Evolutionary conservation across 2,113 vertebrate genomes (phyloP).

Genomic region (Sigmodon hispidus): DNA sequence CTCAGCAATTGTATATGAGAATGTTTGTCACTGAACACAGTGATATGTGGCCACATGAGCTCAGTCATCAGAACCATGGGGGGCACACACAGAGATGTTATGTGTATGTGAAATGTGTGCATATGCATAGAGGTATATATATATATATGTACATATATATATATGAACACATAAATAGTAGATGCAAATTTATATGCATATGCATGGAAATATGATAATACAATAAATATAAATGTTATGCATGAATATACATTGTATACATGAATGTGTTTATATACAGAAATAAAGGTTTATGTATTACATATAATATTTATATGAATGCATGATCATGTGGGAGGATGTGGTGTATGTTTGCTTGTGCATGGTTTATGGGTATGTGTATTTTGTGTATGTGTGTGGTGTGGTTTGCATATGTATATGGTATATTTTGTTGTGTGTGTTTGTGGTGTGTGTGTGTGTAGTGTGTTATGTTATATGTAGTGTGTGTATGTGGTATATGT

Average conservation of each 20-base stretch:
- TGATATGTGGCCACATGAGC: neutral
- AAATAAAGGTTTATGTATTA: too few relatives aligned
- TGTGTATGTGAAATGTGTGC: neutral
- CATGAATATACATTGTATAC: neutral
- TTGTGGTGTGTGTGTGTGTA: neutral
- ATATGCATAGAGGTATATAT: too few relatives aligned
- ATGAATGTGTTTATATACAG: too few relatives aligned
- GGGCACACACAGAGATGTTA: neutral
- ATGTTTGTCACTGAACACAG: neutral
- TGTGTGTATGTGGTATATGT: neutral
- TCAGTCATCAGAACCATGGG: neutral
- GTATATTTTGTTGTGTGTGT: neutral
- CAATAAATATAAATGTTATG: neutral
- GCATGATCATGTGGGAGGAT: neutral
- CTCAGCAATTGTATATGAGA: neutral
- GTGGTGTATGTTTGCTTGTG: neutral
- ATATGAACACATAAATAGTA: too few relatives aligned
- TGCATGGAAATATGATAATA: neutral
- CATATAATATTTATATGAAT: neutral
- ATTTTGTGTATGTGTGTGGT: neutral
- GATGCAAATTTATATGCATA: too few relatives aligned
- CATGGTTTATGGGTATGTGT: neutral
- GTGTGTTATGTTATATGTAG: neutral
- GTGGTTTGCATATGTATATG: neutral
- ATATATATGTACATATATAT: too few relatives aligned